phyloP scores from a whole-genome alignment of 2,888 invertebrate species.

The Stramonita haemastoma region DNA sequence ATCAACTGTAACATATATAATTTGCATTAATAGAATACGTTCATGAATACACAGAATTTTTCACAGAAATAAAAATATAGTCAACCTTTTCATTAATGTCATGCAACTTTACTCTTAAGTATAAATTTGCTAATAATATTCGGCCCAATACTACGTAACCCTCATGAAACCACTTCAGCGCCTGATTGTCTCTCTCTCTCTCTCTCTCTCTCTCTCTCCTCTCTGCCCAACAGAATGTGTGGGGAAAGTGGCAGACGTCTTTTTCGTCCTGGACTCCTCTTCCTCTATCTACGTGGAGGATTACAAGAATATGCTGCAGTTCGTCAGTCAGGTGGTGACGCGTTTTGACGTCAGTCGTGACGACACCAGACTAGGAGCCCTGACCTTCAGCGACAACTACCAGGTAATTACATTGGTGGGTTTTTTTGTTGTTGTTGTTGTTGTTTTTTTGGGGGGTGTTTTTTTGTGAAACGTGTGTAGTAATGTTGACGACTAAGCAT shows the following conservation, averaged over 20 bases:
- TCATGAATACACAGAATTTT: too few species aligned
- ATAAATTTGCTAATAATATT: background rate
- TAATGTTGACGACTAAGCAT: too few species aligned
- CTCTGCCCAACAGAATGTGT: constrained; percentile 55
- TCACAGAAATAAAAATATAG: background rate
- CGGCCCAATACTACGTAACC: background rate
- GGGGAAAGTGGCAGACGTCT: constrained; percentile 63
- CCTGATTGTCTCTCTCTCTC: background rate
- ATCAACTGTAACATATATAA: too few species aligned
- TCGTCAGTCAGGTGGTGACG: constrained; percentile 64
- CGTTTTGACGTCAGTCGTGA: constrained; percentile 61
- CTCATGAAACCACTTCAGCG: background rate
- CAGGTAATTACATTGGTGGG: constrained; percentile 27
- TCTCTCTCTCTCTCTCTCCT: background rate
- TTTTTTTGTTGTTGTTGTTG: too few species aligned
- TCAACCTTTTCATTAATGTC: background rate
- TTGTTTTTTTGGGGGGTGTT: too few species aligned
- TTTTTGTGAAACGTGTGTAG: too few species aligned
- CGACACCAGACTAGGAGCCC: constrained; percentile 64
- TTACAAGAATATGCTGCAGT: constrained; percentile 63
- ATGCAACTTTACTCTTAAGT: background rate
- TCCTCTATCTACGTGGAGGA: constrained; percentile 69
- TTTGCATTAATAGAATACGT: too few species aligned
- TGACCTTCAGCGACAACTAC: constrained; percentile 63
- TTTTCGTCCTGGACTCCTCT: constrained; percentile 66